Conservation (phyloP, 1,140 invertebrate genomes). For the Phortica variegata region DNA sequence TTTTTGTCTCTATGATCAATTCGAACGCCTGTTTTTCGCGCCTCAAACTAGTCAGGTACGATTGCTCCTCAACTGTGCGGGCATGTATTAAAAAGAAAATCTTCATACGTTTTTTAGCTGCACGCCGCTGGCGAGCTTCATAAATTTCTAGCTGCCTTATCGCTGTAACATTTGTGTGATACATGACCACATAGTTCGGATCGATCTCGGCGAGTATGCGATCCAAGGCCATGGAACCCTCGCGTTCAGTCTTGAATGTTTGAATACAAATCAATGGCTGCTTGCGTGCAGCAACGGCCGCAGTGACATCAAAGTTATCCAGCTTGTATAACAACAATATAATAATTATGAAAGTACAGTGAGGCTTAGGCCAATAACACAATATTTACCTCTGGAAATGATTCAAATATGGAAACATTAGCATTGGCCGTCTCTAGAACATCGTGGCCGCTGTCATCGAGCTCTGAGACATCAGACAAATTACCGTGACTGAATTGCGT, state of each 20-base stretch:
- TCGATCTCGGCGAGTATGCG: constrained; percentile 66
- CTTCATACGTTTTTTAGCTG: constrained; percentile 63
- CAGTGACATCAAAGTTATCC: constrained; percentile 67
- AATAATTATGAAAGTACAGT: constrained; percentile 16
- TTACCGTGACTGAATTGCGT: constrained; percentile 29
- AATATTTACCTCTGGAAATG: constrained; percentile 65
- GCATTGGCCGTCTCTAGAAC: no score
- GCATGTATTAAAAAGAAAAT: constrained; percentile 90
- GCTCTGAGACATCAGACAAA: constrained; percentile 17
- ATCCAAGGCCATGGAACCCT: constrained; percentile 69
- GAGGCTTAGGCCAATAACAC: no score
- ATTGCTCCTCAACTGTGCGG: constrained; percentile 92
- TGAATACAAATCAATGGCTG: constrained; percentile 71
- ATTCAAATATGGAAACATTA: constrained; percentile 63
- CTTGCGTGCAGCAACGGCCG: constrained; percentile 57
- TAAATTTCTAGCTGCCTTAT: constrained; percentile 85
- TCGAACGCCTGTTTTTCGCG: constrained; percentile 95
- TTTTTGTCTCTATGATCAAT: constrained; percentile 85
- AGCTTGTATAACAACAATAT: no score
- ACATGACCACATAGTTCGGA: constrained; percentile 86
- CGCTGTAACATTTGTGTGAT: constrained; percentile 84
- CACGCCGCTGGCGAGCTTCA: constrained; percentile 71
- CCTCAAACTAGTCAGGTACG: constrained; percentile 85
- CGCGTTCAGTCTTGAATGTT: constrained; percentile 70
- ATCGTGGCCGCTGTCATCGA: constrained; percentile 29